phyloP scores from a whole-genome alignment of 2,888 invertebrate genomes.

The Xanthia togata region DNA sequence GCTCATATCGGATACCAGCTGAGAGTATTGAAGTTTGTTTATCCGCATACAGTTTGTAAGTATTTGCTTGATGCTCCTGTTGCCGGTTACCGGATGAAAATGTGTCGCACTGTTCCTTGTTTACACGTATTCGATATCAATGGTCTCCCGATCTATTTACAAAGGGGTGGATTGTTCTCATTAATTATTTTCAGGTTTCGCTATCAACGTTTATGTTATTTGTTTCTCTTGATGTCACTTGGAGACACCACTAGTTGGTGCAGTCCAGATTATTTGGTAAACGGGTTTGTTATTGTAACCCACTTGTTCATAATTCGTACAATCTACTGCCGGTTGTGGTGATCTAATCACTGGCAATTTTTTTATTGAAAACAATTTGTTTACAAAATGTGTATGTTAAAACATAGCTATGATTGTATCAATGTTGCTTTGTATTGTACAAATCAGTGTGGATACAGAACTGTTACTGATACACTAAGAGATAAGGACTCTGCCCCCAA shows the following conservation, averaged over 20 bases:
- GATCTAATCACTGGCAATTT: slow-evolving; percentile 39
- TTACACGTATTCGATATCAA: slow-evolving; percentile 86
- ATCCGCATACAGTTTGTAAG: slow-evolving; percentile 78
- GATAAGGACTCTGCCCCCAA: slow-evolving; percentile 48
- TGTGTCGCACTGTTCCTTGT: slow-evolving; percentile 78
- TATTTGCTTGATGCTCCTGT: slow-evolving; percentile 61
- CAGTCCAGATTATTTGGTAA: slow-evolving; percentile 42
- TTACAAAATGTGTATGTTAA: slow-evolving; percentile 1
- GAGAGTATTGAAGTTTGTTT: slow-evolving; percentile 76
- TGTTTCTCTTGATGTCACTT: slow-evolving; percentile 15
- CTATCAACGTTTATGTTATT: slow-evolving; percentile 17
- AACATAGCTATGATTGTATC: not conserved
- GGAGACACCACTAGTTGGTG: slow-evolving; percentile 17
- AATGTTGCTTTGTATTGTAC: slow-evolving; percentile 10
- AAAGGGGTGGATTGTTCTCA: slow-evolving; percentile 86
- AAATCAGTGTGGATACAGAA: slow-evolving; percentile 9
- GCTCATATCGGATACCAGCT: slow-evolving; percentile 78
- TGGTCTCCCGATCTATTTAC: slow-evolving; percentile 82
- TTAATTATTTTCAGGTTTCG: slow-evolving; percentile 36
- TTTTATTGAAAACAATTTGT: slow-evolving; percentile 5
- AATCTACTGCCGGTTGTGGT: slow-evolving; percentile 63
- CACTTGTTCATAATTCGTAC: slow-evolving; percentile 65
- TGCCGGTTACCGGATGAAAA: slow-evolving; percentile 61
- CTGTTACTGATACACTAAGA: slow-evolving; percentile 33
- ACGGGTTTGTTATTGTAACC: slow-evolving; percentile 68